Base-by-base conservation (phyloP, 2,113 vertebrate species). In the Anoplopoma fimbria region DNA sequence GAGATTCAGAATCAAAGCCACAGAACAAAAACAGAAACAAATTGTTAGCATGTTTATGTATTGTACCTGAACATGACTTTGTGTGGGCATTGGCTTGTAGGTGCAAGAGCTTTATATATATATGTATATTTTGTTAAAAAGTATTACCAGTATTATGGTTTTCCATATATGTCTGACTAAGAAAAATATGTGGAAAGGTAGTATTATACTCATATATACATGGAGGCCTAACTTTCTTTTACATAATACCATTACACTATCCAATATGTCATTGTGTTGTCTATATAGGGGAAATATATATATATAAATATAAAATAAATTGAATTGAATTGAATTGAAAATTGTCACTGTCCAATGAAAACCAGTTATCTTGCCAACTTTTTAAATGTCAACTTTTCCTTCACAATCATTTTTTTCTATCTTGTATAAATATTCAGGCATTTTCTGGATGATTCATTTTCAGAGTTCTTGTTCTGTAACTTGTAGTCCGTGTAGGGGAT, bases 401-500 rank as follows among this genome's bases (percentile, higher is more conserved):
- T 6, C 21, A 69, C 19, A n/a, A n/a, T n/a, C n/a, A n/a, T n/a
- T n/a, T n/a, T n/a, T n/a, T n/a, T n/a, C n/a, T n/a, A n/a, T n/a
- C n/a, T 27, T 71, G 33, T 69, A 13, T 38, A 7, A 40, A 17
- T 6, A 21, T 36, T 55, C n/a, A 23, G n/a, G 7, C 7, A 53
- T 36, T 34, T 36, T 12, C 2, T 40, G 9, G 33, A 40, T 29
- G 12, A 67, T 42, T 31, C 5, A 42, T 55, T 13, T 40, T 55
- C 2, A 9, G 2, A 23, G 5, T 9, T 25, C 5, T 47, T 36
- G 0, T 31, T 60, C 47, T 58, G 51, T 85, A 57, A 85, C 49
- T 80, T 80, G 61, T 33, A 73, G 60, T 63, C 40, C n/a, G 42
- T 70, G 85, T 81, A 57, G 80, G 84, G 81, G 40, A 73, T 71